Base-by-base conservation (phyloP, 2,888 invertebrate genomes). In the Rhorus exstirpatorius region DNA sequence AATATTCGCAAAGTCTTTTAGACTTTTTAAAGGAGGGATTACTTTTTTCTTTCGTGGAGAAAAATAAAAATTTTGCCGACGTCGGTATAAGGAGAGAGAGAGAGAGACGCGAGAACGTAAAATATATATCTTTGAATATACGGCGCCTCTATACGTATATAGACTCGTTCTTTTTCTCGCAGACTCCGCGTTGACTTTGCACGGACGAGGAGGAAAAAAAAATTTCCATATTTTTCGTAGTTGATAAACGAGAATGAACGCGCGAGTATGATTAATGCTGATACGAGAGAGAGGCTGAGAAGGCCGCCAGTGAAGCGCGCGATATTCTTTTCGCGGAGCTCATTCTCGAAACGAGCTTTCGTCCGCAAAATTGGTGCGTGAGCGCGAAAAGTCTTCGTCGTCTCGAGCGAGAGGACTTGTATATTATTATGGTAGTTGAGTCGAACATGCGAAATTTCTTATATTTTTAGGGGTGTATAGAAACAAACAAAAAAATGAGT, bases 251-350 rank as follows among this genome's bases (percentile, higher is more conserved):
- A 75, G 65, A 63, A 61, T 35, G 81, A 87, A 86, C 72, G n/a
- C n/a, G n/a, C n/a, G 78, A 85, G 71, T 76, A 75, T 86, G 85
- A 86, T 86, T 84, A 87, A 86, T 83, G n/a, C n/a, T n/a, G 61
- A 82, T 61, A 61, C 17, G 72, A 14, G 61, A 70, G 24, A 24
- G 53, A 17, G 24, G 17, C 35, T 8, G 1, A 14, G 24, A 31
- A 38, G 35, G 51, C 21, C 44, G 55, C 63, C 12, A 44, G 44
- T 46, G 49, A 55, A n/a, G 26, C 68, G 61, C 53, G 67, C 68
- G 68, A 53, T n/a, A n/a, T n/a, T 71, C 60, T 31, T 72, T 51
- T 24, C 35, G 35, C 35, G 17, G 17, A 72, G 53, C 60, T 77
- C 53, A 67, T 72, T 81, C 60, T 63, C 46, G 19, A 35, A 71